These are phyloP conservation scores for Hoplostethus mediterraneus DNA, from an alignment of 2,797 vertebrate species.

Conservation along the genomic window DNA sequence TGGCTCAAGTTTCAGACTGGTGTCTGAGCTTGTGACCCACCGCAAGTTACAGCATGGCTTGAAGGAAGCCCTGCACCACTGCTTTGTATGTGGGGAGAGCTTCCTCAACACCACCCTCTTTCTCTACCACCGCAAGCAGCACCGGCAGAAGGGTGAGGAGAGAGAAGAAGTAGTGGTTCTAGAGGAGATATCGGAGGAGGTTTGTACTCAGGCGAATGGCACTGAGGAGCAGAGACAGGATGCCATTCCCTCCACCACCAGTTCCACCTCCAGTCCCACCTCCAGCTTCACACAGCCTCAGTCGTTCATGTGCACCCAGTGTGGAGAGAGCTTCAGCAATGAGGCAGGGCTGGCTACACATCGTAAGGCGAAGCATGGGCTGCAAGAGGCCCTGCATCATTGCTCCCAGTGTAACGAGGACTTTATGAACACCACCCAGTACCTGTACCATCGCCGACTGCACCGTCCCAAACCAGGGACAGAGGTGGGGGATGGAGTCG, in stretches of 20 bases:
- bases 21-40: slow-evolving; percentile 89
- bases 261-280: not conserved
- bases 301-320: slow-evolving; percentile 88
- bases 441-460: slow-evolving; percentile 90
- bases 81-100: slow-evolving; percentile 90
- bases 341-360: slow-evolving; percentile 84
- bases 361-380: slow-evolving; percentile 84
- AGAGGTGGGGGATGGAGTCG: slow-evolving; percentile 33
- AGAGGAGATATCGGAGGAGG: slow-evolving; percentile 27
- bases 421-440: slow-evolving; percentile 94
- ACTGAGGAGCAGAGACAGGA: slow-evolving; percentile 33
- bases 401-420: slow-evolving; percentile 85
- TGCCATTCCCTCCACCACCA: not conserved
- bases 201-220: slow-evolving; percentile 23
- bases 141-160: slow-evolving; percentile 81
- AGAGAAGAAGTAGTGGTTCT: slow-evolving; percentile 14
- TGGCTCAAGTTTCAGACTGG: slow-evolving; percentile 89
- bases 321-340: slow-evolving; percentile 84
- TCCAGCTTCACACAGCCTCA: slow-evolving; percentile 68
- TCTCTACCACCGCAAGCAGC: slow-evolving; percentile 94
- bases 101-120: slow-evolving; percentile 96
- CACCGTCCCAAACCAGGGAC: slow-evolving; percentile 68
- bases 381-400: slow-evolving; percentile 84
- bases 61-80: slow-evolving; percentile 90
- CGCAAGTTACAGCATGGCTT: slow-evolving; percentile 89